Percentiles rank a stretch among this genome's conserved stretches.
These are phyloP conservation scores for Fukomys damarensis DNA, from an alignment of 2,113 vertebrate genomes.

Conservation along the genomic window DNA sequence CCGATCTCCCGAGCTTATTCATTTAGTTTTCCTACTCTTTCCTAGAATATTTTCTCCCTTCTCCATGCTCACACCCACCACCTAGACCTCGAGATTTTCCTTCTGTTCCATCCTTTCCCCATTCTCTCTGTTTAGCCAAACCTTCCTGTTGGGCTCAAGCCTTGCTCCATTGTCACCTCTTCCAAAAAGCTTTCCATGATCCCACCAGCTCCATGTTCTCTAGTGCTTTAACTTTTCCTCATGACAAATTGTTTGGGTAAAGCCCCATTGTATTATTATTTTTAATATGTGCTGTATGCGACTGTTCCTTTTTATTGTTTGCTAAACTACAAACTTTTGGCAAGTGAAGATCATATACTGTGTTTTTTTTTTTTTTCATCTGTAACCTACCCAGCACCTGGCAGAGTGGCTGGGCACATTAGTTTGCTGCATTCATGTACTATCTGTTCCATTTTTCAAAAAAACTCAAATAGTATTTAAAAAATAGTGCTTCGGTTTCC, in stretches of 20 bases:
- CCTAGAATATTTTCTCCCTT: too few species aligned
- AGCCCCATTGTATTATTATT: background rate
- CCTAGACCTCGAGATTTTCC: too few species aligned
- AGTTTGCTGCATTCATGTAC: background rate
- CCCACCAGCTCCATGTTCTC: background rate
- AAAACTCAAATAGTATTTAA: background rate
- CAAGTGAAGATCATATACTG: background rate
- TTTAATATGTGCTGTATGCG: background rate
- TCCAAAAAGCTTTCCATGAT: background rate
- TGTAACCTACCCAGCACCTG: background rate
- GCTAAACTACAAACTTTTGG: background rate
- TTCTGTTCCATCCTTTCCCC: background rate
- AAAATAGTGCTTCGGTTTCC: background rate
- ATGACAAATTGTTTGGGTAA: background rate
- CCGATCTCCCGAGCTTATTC: background rate
- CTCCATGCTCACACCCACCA: background rate
- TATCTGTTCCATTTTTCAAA: background rate
- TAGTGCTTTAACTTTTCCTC: background rate
- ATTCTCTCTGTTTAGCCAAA: background rate
- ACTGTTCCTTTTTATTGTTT: background rate
- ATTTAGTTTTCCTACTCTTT: background rate
- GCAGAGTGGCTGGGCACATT: too few species aligned
- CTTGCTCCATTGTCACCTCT: background rate
- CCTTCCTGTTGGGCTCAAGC: rapidly evolving
- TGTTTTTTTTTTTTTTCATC: background rate